Percentiles rank a stretch among this genome's conserved stretches.
Conservation (phyloP, 2,113 vertebrate genomes). For the Leptocoma aspasia region DNA sequence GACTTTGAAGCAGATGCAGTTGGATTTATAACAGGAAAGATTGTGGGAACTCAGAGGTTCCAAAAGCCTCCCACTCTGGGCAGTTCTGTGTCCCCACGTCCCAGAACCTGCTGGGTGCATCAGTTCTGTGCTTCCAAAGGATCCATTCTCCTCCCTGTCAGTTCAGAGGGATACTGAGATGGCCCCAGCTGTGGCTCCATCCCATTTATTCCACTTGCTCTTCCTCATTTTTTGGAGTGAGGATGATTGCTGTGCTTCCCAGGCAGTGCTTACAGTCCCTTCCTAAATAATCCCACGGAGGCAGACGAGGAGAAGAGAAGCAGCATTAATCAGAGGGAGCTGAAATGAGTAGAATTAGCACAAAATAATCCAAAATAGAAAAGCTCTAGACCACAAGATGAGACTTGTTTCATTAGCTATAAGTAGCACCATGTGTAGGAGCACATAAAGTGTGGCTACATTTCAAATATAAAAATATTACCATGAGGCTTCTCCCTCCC, state of each 20-base stretch:
- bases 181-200: neutral
- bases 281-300: neutral
- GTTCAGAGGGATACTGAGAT: neutral
- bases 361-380: constrained; percentile 31
- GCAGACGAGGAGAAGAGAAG: neutral
- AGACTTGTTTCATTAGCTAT: constrained; percentile 59
- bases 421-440: constrained; percentile 54
- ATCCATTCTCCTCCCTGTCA: neutral
- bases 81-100: neutral
- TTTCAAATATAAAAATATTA: constrained; percentile 67
- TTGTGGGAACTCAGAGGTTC: neutral
- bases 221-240: neutral
- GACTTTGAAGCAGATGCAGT: neutral
- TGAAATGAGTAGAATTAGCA: constrained; percentile 26
- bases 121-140: neutral
- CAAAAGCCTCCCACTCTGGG: neutral
- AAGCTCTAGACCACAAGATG: constrained; percentile 46
- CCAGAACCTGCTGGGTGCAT: neutral
- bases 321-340: neutral
- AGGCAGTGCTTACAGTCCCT: neutral
- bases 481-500: constrained; percentile 60
- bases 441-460: constrained; percentile 62
- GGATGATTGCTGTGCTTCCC: neutral
- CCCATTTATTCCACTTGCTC: neutral
- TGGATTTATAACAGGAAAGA: neutral